Evolutionary conservation across 1,140 invertebrate genomes (phyloP).

Genomic region (Diuraphis noxia): DNA sequence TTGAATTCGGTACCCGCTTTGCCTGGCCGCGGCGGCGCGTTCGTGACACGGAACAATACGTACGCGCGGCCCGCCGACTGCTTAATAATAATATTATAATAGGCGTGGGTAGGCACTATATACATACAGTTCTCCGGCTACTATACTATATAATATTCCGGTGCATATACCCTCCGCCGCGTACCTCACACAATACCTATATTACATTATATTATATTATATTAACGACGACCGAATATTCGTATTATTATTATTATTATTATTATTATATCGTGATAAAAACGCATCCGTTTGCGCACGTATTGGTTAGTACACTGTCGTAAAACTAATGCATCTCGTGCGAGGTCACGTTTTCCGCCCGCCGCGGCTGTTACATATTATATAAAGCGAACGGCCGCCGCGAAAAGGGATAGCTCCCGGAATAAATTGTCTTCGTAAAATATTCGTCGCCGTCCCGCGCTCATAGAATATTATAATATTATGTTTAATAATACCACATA

Average conservation of each 20-base stretch:
- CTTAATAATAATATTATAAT: neutral
- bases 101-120: neutral
- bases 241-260: neutral
- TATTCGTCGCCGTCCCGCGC: neutral
- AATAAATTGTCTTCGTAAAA: constrained; percentile 28
- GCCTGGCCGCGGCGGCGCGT: neutral
- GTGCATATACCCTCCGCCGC: neutral
- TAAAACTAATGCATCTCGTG: constrained; percentile 10
- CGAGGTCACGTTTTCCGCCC: constrained; percentile 44
- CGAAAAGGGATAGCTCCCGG: constrained; percentile 37
- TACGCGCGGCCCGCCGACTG: neutral
- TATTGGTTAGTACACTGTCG: neutral
- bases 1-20: neutral
- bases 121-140: neutral
- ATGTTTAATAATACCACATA: neutral
- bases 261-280: neutral
- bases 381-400: constrained; percentile 12
- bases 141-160: neutral
- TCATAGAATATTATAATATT: neutral
- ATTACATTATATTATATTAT: neutral
- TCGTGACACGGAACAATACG: constrained; percentile 37
- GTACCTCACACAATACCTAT: neutral
- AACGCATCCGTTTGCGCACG: neutral
- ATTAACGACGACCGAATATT: constrained; percentile 4
- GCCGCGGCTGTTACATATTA: neutral